A percentile compares a stretch with the other conserved stretches of the same genome.
These are phyloP conservation scores for Hypotaenidia okinawae DNA, from an alignment of 2,797 vertebrate species.

Conservation along the genomic window DNA sequence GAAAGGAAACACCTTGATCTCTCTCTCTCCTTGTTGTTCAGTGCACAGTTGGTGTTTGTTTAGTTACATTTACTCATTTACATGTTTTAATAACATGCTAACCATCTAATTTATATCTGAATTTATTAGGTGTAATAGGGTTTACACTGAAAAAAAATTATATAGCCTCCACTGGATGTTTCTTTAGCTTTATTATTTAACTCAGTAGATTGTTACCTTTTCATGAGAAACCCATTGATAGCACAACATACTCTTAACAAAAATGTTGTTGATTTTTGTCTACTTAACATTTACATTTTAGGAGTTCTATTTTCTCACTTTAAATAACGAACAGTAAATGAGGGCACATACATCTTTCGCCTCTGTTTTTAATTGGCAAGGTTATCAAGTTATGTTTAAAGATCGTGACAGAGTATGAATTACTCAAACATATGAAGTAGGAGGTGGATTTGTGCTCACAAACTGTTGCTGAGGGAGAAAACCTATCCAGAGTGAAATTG, in stretches of 20 bases:
- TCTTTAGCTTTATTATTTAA: not conserved
- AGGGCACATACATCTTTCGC: not conserved
- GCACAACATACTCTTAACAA: not conserved
- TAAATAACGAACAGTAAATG: not conserved
- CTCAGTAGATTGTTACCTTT: not conserved
- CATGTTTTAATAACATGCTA: not conserved
- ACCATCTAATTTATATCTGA: not conserved
- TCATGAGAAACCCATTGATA: not conserved
- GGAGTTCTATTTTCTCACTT: not conserved
- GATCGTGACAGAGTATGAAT: not conserved
- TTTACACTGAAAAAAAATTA: not conserved
- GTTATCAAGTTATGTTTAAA: not conserved
- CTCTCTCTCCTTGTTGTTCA: not conserved
- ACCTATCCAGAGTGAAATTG: not conserved
- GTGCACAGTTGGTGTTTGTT: not conserved
- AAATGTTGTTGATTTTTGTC: not conserved
- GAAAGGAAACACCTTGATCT: not conserved
- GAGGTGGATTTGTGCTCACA: not conserved
- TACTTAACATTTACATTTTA: not conserved
- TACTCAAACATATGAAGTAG: not conserved
- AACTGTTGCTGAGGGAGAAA: not conserved
- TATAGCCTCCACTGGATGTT: not conserved
- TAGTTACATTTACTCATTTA: not conserved
- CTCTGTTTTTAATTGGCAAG: not conserved
- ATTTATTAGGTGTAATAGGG: not conserved